phyloP scores from a whole-genome alignment of 1,140 invertebrate species.

The Aphidius ervi region DNA sequence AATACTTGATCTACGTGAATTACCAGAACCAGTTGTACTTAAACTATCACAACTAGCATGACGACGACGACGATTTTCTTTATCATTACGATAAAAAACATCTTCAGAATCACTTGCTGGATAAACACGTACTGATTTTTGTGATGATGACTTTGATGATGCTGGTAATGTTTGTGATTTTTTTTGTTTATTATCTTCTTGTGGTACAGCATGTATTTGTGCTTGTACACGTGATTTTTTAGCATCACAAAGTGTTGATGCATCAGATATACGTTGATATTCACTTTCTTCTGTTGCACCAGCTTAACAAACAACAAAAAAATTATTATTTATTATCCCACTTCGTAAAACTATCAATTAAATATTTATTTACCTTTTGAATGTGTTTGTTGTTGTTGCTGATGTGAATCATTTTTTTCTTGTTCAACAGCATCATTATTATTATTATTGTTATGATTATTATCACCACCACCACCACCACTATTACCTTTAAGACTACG shows the following conservation, averaged over 20 bases:
- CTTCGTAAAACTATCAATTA: background rate
- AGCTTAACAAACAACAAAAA: conserved; percentile 7
- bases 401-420: conserved; percentile 32
- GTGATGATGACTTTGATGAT: conserved; percentile 24
- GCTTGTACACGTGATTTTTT: conserved; percentile 55
- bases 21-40: conserved; percentile 48
- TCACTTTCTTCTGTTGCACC: conserved; percentile 53
- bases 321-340: background rate
- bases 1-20: conserved; percentile 52
- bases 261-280: conserved; percentile 62
- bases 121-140: conserved; percentile 51
- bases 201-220: conserved; percentile 51
- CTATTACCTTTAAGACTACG: conserved; percentile 37
- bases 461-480: conserved; percentile 14
- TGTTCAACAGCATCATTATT: conserved; percentile 42
- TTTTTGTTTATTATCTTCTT: conserved; percentile 34
- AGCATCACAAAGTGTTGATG: conserved; percentile 46
- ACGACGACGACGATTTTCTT: conserved; percentile 37
- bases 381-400: conserved; percentile 33
- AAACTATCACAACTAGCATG: conserved; percentile 48
- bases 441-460: conserved; percentile 26
- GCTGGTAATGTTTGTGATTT: conserved; percentile 26
- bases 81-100: conserved; percentile 52
- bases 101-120: conserved; percentile 63
- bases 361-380: conserved; percentile 27